Percentiles rank a stretch among this genome's conserved stretches.
Evolutionary conservation across 30 jellyfish, hydroid and myxozoan species (phyloP).

Genomic region (Phacellophora camtschatica): DNA sequence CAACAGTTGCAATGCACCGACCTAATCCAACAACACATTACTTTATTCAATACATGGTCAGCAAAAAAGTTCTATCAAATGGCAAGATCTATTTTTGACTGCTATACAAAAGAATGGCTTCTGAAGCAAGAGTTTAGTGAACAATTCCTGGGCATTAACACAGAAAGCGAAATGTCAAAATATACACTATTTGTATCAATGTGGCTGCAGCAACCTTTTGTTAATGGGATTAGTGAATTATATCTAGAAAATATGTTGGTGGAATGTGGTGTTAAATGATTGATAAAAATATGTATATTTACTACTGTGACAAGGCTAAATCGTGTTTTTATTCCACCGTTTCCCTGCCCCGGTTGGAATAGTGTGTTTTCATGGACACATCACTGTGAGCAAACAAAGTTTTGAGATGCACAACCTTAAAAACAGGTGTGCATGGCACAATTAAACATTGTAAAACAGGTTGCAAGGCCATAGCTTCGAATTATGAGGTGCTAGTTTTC

Average conservation of each 20-base stretch:
- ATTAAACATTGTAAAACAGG: too few species aligned
- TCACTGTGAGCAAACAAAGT: too few species aligned
- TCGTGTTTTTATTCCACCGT: background rate
- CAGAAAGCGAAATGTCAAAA: background rate
- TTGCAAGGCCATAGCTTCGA: too few species aligned
- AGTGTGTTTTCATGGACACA: too few species aligned
- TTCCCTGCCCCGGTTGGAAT: background rate
- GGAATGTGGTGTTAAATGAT: slow-evolving; percentile 78
- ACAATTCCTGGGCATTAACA: slow-evolving; percentile 6
- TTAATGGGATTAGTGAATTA: slow-evolving; percentile 29
- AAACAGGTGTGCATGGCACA: too few species aligned
- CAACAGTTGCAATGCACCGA: too few species aligned
- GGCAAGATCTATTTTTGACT: slow-evolving; percentile 43
- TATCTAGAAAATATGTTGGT: slow-evolving; percentile 74
- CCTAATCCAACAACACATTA: background rate
- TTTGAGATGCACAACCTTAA: too few species aligned
- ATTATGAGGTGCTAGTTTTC: too few species aligned
- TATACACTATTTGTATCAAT: slow-evolving; percentile 37
- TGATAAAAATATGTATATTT: background rate
- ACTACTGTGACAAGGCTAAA: background rate
- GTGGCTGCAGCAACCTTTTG: slow-evolving; percentile 94
- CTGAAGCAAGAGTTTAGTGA: slow-evolving; percentile 43
- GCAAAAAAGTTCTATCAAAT: slow-evolving; percentile 32
- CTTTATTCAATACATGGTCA: slow-evolving; percentile 54
- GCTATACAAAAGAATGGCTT: slow-evolving; percentile 73